Evolutionary conservation across 2,888 invertebrate genomes (phyloP), one percentile per base, ranked within the genome.

Genomic region (Acanthoscelides obtectus): DNA sequence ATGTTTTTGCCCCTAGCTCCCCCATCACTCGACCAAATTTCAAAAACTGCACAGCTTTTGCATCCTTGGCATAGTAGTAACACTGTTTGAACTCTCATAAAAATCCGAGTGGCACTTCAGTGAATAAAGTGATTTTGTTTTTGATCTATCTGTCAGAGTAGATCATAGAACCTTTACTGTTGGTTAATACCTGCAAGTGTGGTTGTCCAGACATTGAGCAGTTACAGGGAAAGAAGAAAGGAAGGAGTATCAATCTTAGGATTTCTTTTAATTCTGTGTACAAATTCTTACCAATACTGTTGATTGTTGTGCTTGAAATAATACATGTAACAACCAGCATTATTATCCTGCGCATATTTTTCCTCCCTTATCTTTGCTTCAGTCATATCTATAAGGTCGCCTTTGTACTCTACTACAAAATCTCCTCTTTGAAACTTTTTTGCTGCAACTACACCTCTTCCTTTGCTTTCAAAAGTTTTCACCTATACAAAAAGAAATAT

Each of bases 301-400:
- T 94, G 93, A 84, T 93, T 93, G 80, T 93, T 93, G 84, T 95
- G 93, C 80, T 92, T 92, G 86, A 99, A 99, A 87, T 98, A 99
- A 88, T 99, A 99, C 99, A 99, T 99, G 82, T 99, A 99, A 87
- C 99, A 99, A 74, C 99, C 99, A 22, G 94, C 91, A 79, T 90
- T 92, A 77, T 93, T 91, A 85, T 97, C 94, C 83, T 91, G 90
- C 0, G 96, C 92, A 85, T 99, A 99, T 73, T 89, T 86, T 71
- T 88, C 86, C 83, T 99, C 99, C 3, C 97, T 88, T 72, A 90
- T 88, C 75, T 94, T 92, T 5, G 99, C 99, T 83, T 93, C 93
- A 5, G 89, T 87, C 74, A 93, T 89, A 78, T 93, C 92, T 20
- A 99, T 94, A 70, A 99, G 88, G 83, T 99, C 97, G 0, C 99